Percentiles rank a stretch among this genome's conserved stretches.
phyloP scores from a whole-genome alignment of 2,113 vertebrate genomes.

The Aviceda subcristata region DNA sequence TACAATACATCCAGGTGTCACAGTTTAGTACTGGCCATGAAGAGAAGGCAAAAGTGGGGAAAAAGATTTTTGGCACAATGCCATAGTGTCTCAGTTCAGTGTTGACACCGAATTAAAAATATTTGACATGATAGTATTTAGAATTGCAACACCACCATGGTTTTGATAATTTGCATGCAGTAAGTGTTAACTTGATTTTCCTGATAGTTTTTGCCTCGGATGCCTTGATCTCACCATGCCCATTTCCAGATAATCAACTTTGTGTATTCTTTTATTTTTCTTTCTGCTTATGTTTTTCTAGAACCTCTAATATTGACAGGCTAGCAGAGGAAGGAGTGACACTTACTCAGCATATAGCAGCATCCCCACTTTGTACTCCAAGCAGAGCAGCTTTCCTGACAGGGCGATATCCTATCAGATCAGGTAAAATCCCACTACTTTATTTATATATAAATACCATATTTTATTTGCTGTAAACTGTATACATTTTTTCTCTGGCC shows the following conservation, averaged over 20 bases:
- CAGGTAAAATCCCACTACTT: conserved; percentile 69
- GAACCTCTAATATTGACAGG: conserved; percentile 85
- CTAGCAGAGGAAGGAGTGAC: conserved; percentile 79
- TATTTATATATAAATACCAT: background rate
- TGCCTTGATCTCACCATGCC: background rate
- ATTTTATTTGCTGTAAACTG: background rate
- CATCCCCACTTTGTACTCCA: conserved; percentile 85
- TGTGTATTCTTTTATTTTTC: background rate
- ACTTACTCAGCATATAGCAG: conserved; percentile 87
- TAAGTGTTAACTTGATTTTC: background rate
- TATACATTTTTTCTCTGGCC: background rate
- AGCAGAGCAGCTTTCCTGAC: conserved; percentile 91
- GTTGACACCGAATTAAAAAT: background rate
- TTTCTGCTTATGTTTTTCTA: conserved; percentile 9
- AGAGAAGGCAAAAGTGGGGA: background rate
- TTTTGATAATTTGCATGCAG: background rate
- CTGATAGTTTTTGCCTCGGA: background rate
- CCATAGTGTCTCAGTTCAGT: background rate
- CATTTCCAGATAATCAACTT: background rate
- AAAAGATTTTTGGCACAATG: background rate
- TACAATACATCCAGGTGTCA: background rate
- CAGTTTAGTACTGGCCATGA: background rate
- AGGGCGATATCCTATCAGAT: conserved; percentile 86
- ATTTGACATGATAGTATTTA: background rate
- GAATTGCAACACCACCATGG: background rate